Percentiles rank a stretch among this genome's conserved stretches.
phyloP scores from a whole-genome alignment of 2,888 invertebrate genomes.

The Galerucella calmariensis region DNA sequence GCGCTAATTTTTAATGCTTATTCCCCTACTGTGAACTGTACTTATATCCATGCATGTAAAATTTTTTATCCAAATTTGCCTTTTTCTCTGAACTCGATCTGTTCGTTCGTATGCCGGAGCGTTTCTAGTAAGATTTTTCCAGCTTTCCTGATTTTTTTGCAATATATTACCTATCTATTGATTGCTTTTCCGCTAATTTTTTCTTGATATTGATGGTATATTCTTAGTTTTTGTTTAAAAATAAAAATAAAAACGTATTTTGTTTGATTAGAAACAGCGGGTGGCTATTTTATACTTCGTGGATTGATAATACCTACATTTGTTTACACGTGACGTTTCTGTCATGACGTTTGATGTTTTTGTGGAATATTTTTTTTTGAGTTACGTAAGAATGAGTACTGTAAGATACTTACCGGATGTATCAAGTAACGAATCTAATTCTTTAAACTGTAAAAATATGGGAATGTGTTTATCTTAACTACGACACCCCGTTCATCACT shows the following conservation, averaged over 20 bases:
- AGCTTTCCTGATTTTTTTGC: constrained; percentile 29
- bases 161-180: constrained; percentile 14
- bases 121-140: constrained; percentile 22
- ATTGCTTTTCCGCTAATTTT: constrained; percentile 22
- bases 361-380: no score
- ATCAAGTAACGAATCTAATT: no score
- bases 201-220: background rate
- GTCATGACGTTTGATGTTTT: no score
- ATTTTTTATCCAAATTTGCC: constrained; percentile 46
- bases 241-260: no score
- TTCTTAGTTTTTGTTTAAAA: background rate
- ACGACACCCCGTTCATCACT: no score
- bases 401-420: no score
- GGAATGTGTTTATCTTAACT: no score
- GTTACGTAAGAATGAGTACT: no score
- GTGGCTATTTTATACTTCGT: no score
- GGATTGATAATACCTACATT: no score
- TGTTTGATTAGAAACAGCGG: background rate
- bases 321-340: no score
- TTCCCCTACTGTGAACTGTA: constrained; percentile 55
- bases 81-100: constrained; percentile 36
- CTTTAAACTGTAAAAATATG: no score
- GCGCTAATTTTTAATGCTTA: constrained; percentile 27
- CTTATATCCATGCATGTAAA: constrained; percentile 62
- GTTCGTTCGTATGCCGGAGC: constrained; percentile 9